Evolutionary conservation across 1,140 invertebrate genomes (phyloP).

Genomic region (Papilio polyxenes): DNA sequence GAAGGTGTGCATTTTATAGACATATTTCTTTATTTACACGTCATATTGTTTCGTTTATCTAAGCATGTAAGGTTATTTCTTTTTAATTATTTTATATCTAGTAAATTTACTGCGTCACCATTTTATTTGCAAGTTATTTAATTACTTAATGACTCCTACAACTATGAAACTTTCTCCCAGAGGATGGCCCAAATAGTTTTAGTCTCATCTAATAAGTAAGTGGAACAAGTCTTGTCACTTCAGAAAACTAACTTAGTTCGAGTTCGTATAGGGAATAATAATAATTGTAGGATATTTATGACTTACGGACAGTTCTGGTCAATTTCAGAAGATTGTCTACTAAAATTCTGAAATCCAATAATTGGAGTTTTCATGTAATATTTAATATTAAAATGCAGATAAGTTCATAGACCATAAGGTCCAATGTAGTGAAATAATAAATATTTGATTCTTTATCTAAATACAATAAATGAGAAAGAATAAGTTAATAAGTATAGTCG

Average conservation of each 20-base stretch:
- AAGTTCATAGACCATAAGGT: too few species aligned
- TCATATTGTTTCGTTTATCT: too few species aligned
- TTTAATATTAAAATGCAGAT: too few species aligned
- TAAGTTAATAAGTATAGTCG: too few species aligned
- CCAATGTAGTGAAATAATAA: too few species aligned
- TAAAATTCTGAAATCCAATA: too few species aligned
- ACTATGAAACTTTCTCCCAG: slow-evolving; percentile 11
- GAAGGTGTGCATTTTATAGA: too few species aligned
- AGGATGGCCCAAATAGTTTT: slow-evolving; percentile 4
- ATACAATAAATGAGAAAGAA: too few species aligned
- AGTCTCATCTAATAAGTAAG: slow-evolving; percentile 13
- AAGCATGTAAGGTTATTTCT: too few species aligned
- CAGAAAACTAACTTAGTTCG: background rate
- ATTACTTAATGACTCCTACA: slow-evolving; percentile 4
- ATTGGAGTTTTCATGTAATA: too few species aligned
- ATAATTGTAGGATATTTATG: background rate
- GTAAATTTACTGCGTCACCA: background rate
- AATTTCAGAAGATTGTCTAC: background rate
- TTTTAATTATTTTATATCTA: background rate
- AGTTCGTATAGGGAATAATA: background rate
- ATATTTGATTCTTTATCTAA: too few species aligned
- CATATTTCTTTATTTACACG: too few species aligned
- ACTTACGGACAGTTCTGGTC: background rate
- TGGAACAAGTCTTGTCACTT: slow-evolving; percentile 20
- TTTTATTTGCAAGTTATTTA: background rate